Evolutionary conservation across 2,113 vertebrate genomes (phyloP).

Genomic region (Myiopsitta monachus): DNA sequence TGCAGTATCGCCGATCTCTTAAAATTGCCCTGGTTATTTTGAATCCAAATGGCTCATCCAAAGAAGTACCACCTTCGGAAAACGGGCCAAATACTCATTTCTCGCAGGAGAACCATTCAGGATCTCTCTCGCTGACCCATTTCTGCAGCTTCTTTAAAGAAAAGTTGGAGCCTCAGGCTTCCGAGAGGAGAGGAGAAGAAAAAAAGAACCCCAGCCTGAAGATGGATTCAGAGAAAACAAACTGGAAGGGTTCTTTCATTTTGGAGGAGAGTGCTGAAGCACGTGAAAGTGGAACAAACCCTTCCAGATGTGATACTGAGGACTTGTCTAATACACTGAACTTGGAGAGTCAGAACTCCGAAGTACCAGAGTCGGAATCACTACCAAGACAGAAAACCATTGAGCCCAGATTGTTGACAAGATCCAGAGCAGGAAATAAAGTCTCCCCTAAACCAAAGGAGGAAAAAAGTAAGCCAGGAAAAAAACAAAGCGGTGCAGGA

Average conservation of each 20-base stretch:
- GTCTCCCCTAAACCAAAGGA: not conserved
- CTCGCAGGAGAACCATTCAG: not conserved
- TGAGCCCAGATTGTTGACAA: not conserved
- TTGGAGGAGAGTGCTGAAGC: not conserved
- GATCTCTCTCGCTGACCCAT: rapidly evolving
- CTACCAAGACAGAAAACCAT: rapidly evolving
- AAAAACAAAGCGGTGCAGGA: not conserved
- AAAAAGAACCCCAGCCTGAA: not conserved
- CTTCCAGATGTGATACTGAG: rapidly evolving
- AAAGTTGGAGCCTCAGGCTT: not conserved
- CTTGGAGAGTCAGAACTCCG: rapidly evolving
- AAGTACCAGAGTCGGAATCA: rapidly evolving
- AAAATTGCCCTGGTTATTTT: constrained; percentile 70
- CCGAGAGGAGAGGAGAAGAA: not conserved
- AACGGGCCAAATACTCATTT: rapidly evolving
- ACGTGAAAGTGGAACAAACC: rapidly evolving
- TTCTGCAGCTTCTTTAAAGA: rapidly evolving
- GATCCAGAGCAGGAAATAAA: not conserved
- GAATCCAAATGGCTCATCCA: rapidly evolving
- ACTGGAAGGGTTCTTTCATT: rapidly evolving
- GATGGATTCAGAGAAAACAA: rapidly evolving
- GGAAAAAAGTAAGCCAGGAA: not conserved
- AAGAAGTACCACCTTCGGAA: not conserved
- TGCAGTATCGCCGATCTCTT: constrained; percentile 70
- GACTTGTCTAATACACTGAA: rapidly evolving